These are phyloP conservation scores for Syritta pipiens DNA, from an alignment of 2,888 invertebrate species.

Conservation along the genomic window DNA sequence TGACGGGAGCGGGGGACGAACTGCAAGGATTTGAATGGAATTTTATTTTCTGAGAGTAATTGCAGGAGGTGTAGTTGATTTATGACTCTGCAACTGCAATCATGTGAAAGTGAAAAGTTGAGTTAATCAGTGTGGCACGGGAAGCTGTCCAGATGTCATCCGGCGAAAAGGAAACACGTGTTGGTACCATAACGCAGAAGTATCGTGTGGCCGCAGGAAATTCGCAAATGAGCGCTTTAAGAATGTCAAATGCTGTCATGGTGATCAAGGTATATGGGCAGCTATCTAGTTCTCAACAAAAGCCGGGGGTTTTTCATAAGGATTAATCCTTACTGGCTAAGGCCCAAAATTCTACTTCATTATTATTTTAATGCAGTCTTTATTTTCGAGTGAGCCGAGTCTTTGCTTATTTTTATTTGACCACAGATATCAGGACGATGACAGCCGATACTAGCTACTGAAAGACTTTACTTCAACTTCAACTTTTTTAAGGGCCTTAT, in stretches of 20 bases:
- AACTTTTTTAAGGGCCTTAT: no score
- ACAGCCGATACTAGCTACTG: not conserved
- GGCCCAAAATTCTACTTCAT: no score
- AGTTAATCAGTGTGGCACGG: slow-evolving; percentile 32
- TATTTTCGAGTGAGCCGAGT: no score
- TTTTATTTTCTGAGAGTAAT: slow-evolving; percentile 16
- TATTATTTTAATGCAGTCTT: no score
- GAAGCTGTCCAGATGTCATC: not conserved
- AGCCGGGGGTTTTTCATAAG: no score
- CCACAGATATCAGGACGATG: no score
- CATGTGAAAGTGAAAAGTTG: slow-evolving; percentile 43
- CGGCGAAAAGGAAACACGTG: slow-evolving; percentile 31
- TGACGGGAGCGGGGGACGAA: not conserved
- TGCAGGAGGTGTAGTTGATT: slow-evolving; percentile 33
- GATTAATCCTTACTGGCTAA: no score
- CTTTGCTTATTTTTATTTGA: no score
- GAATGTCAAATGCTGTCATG: no score
- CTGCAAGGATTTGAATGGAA: slow-evolving; percentile 39
- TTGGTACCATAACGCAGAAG: slow-evolving; percentile 29
- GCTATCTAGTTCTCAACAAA: no score
- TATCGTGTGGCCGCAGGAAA: not conserved
- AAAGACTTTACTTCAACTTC: not conserved
- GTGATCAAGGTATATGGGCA: no score
- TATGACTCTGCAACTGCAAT: slow-evolving; percentile 25
- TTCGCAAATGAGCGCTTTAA: not conserved